Base-by-base conservation (phyloP, 2,113 vertebrate species). In the Daubentonia madagascariensis region DNA sequence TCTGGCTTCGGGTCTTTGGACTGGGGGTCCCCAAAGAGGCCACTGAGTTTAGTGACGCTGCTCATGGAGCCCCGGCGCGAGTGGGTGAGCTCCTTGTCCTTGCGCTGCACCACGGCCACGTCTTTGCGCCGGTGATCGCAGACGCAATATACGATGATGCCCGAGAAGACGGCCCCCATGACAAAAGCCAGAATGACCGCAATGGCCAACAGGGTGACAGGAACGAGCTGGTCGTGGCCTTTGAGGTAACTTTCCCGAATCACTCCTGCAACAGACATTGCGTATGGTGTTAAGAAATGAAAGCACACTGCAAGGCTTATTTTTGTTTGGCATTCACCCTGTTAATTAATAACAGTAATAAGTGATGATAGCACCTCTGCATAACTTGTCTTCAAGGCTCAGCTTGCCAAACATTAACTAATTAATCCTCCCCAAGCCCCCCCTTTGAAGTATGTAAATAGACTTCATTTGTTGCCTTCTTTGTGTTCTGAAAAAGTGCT, bases 241-340 rank as follows among this genome's bases (percentile, higher is more conserved):
- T 99, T 99, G 98, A 99, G 99, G 98, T 99, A 99, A 98, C 99
- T 99, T 98, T 99, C 99, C 0, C 99, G 99, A 97, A 99, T 99
- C 98, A 99, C 99, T 98, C 99, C 99, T 99, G 99, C 95, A 99
- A 99, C 0, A 99, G 98, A 99, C 83, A 98, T 92, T 86, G 98
- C 16, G 98, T 3, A 97, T 28, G 59, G 72, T 88, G 96, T 98
- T 96, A 78, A 97, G 95, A 96, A 43, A 75, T 43, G 93, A 61
- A 91, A 1, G 52, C 75, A 20, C 37, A 32, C 61, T 0, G 12
- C 5, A 10, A 40, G 57, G 48, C 40, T 35, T 93, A 92, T 20
- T 67, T 92, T 85, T 54, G 52, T 81, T 98, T 92, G 97, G 70
- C 93, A 96, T 85, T 92, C 91, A 96, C 84, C 94, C 92, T 96